These are phyloP conservation scores for Monoplex corrugatus DNA, from an alignment of 2,888 invertebrate genomes.

Conservation along the genomic window DNA sequence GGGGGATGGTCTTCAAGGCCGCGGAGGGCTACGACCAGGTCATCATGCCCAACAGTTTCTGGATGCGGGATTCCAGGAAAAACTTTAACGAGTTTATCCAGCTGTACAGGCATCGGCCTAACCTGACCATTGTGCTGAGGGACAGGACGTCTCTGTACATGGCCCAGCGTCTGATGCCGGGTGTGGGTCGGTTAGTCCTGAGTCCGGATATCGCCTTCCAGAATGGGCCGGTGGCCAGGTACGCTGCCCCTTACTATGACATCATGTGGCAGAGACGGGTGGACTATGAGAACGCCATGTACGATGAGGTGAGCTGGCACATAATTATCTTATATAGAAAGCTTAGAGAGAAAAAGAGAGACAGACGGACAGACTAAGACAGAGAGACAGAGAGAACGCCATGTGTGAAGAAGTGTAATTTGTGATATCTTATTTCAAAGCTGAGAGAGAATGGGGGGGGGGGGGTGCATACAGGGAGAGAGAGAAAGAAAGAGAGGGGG, in stretches of 20 bases:
- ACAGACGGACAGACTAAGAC: too few species aligned
- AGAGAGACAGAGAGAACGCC: not conserved
- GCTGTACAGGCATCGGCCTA: conserved; percentile 45
- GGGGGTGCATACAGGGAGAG: too few species aligned
- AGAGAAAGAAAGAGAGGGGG: too few species aligned
- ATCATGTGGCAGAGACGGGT: conserved; percentile 56
- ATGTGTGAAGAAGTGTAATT: not conserved
- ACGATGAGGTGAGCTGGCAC: too few species aligned
- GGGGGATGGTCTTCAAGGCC: conserved; percentile 22
- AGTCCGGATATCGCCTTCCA: conserved; percentile 59
- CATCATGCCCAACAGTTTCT: conserved; percentile 55
- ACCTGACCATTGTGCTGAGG: conserved; percentile 53
- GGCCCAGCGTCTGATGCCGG: conserved; percentile 44
- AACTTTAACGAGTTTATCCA: not conserved
- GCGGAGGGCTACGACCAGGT: conserved; percentile 46
- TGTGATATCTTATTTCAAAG: not conserved
- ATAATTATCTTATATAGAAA: too few species aligned
- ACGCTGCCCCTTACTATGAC: conserved; percentile 55
- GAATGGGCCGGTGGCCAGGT: conserved; percentile 50
- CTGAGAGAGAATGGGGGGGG: too few species aligned
- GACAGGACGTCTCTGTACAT: conserved; percentile 48
- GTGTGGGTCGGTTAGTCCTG: conserved; percentile 46
- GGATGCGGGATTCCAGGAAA: not conserved
- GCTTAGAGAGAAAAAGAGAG: too few species aligned
- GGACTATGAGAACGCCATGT: conserved; percentile 51